A percentile compares a stretch with the other conserved stretches of the same genome.
These are phyloP conservation scores for Cirrhinus mrigala DNA, from an alignment of 2,797 vertebrate species.

Conservation along the genomic window DNA sequence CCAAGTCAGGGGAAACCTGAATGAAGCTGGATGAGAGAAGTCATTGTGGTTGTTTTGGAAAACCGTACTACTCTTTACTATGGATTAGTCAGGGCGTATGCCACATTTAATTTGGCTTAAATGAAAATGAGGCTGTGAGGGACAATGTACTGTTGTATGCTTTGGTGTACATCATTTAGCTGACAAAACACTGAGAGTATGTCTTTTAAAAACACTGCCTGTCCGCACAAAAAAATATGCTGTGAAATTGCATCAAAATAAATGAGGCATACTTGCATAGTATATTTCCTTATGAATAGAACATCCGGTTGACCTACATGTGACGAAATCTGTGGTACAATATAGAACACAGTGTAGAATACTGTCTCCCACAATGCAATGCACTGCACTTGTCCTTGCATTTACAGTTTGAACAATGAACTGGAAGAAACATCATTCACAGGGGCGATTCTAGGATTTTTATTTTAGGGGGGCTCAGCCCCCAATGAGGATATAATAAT, in stretches of 20 bases:
- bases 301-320: not conserved
- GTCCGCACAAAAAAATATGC: too few relatives aligned
- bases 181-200: not conserved
- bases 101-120: conserved; percentile 16
- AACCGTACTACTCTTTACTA: not conserved
- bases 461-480: too few relatives aligned
- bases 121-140: not conserved
- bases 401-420: not conserved
- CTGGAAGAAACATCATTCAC: not conserved
- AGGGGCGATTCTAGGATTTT: too few relatives aligned
- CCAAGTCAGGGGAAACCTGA: conserved; percentile 1
- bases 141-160: not conserved
- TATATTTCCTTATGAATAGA: not conserved
- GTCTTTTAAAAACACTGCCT: too few relatives aligned
- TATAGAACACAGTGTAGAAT: not conserved
- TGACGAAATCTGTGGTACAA: not conserved
- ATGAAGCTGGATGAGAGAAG: conserved; percentile 13
- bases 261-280: not conserved
- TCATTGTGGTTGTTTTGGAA: conserved; percentile 23
- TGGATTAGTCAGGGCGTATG: conserved; percentile 12
- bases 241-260: not conserved
- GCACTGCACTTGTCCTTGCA: not conserved
- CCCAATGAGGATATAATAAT: too few relatives aligned
- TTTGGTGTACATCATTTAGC: not conserved
- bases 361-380: not conserved